Evolutionary conservation across 2,113 vertebrate species (phyloP).

Genomic region (Callipepla squamata): DNA sequence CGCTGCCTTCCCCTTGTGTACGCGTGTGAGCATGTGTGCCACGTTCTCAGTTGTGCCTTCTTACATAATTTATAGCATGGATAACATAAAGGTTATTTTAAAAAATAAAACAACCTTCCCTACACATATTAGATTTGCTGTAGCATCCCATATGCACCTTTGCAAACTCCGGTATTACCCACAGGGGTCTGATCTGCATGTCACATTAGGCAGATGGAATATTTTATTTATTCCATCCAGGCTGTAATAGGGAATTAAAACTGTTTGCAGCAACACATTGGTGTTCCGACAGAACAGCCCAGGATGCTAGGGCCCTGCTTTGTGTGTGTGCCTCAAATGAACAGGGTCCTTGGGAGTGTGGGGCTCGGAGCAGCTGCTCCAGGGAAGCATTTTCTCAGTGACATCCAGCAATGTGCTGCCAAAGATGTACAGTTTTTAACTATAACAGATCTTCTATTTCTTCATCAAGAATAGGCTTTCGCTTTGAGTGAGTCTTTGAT

Average conservation of each 20-base stretch:
- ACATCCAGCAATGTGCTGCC: background rate
- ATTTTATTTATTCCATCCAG: slow-evolving; percentile 68
- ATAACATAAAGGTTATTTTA: slow-evolving; percentile 66
- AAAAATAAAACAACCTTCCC: slow-evolving; percentile 64
- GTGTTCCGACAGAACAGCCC: background rate
- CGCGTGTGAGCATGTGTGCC: background rate
- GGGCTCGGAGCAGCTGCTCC: background rate
- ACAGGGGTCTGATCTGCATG: slow-evolving; percentile 68
- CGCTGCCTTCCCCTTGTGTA: background rate
- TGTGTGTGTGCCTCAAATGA: background rate
- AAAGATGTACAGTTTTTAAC: background rate
- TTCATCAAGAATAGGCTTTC: background rate
- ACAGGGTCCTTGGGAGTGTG: rapidly evolving
- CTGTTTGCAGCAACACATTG: slow-evolving; percentile 33
- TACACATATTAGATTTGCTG: slow-evolving; percentile 68
- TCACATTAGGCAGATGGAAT: slow-evolving; percentile 72
- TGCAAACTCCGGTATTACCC: slow-evolving; percentile 47
- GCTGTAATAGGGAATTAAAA: slow-evolving; percentile 56
- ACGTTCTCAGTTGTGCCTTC: slow-evolving; percentile 22
- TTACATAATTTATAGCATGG: slow-evolving; percentile 57
- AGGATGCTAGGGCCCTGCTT: background rate
- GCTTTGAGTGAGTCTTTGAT: background rate
- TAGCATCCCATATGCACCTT: slow-evolving; percentile 58
- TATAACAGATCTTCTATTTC: background rate
- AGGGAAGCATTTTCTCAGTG: background rate